Evolutionary conservation across 2,797 vertebrate species (phyloP).

Genomic region (Phoebastria nigripes): DNA sequence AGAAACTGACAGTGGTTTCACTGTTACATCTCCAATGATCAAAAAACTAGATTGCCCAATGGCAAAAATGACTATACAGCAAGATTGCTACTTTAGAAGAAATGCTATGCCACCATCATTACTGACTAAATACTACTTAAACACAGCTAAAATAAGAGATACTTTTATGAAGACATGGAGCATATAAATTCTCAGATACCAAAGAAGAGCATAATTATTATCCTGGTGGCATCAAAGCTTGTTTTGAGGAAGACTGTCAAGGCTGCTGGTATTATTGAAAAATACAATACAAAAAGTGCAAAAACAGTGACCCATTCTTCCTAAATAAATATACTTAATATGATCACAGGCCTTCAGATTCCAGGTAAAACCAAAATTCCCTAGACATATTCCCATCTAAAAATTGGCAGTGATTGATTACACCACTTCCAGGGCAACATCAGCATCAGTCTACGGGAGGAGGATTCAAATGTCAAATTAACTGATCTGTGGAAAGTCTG

Average conservation of each 20-base stretch:
- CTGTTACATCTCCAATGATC: background rate
- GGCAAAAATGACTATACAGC: background rate
- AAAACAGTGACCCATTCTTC: background rate
- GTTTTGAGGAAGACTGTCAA: background rate
- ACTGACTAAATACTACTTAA: background rate
- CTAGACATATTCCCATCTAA: background rate
- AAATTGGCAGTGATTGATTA: background rate
- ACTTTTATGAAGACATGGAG: background rate
- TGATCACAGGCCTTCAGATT: background rate
- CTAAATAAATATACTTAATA: background rate
- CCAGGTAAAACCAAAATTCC: background rate
- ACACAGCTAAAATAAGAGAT: background rate
- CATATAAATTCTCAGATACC: background rate
- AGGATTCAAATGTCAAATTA: background rate
- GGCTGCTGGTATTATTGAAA: background rate
- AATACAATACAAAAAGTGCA: background rate
- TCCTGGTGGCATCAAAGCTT: background rate
- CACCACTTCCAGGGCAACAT: background rate
- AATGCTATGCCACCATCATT: background rate
- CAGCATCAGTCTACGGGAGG: background rate
- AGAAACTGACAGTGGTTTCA: background rate
- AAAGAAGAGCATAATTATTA: background rate
- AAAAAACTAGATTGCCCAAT: background rate
- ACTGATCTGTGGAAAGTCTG: background rate
- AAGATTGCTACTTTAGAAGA: background rate